Evolutionary conservation across 2,113 vertebrate species (phyloP).

Genomic region (Sarotherodon lohbergeri): DNA sequence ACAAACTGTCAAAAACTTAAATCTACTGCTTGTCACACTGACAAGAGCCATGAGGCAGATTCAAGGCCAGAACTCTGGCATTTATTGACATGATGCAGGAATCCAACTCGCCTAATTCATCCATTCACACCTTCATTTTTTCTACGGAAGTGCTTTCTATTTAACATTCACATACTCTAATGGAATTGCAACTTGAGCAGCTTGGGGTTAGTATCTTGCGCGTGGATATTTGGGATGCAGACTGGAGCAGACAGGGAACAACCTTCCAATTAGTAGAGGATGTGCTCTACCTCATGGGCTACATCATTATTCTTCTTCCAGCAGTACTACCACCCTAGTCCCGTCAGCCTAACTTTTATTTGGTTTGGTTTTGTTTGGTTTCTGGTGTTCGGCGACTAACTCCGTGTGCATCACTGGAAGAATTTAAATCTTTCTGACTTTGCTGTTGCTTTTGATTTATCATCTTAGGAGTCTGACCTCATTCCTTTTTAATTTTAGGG

Average conservation of each 20-base stretch:
- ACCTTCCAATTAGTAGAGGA: background rate
- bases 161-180: background rate
- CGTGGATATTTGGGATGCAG: background rate
- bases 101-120: background rate
- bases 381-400: background rate
- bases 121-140: background rate
- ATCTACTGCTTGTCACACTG: background rate
- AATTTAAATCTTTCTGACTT: background rate
- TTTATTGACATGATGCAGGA: background rate
- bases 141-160: background rate
- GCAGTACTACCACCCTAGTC: background rate
- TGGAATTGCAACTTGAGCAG: background rate
- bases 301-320: background rate
- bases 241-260: background rate
- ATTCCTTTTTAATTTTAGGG: background rate
- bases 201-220: background rate
- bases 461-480: background rate
- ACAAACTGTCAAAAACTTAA: background rate
- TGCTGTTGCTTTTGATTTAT: background rate
- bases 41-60: background rate
- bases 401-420: background rate
- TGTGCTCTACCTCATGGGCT: background rate
- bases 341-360: background rate
- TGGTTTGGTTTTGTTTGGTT: background rate
- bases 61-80: background rate